phyloP scores from a whole-genome alignment of 2,113 vertebrate genomes.

The Martes martes region DNA sequence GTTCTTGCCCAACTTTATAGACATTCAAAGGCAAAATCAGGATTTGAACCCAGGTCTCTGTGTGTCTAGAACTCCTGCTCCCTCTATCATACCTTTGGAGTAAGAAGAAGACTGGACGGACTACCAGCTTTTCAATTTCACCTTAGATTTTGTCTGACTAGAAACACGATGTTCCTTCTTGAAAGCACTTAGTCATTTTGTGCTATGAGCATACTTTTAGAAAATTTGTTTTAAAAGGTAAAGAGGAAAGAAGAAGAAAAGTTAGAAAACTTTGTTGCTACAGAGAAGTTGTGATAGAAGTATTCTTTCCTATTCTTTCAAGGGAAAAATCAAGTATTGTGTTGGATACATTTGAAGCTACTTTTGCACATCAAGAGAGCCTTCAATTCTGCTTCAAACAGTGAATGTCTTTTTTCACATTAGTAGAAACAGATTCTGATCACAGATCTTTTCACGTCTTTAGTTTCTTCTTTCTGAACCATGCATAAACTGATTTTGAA shows the following conservation, averaged over 20 bases:
- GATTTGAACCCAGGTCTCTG: neutral
- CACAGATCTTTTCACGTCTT: neutral
- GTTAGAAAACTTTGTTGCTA: neutral
- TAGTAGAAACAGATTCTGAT: neutral
- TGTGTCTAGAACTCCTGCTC: neutral
- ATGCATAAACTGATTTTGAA: neutral
- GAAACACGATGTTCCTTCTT: neutral
- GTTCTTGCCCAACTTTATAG: neutral
- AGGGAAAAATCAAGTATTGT: slow-evolving; percentile 25
- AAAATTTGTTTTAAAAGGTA: neutral
- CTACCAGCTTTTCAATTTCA: neutral
- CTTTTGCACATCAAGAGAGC: slow-evolving; percentile 16
- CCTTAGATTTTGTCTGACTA: neutral
- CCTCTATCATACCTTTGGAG: no score
- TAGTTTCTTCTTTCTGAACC: neutral
- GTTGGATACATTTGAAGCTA: neutral
- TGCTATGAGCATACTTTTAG: neutral
- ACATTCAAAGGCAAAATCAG: neutral
- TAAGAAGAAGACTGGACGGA: neutral
- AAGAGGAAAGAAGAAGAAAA: slow-evolving; percentile 23
- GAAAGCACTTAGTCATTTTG: neutral
- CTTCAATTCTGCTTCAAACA: slow-evolving; percentile 4
- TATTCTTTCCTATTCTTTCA: neutral
- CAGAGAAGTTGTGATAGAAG: neutral
- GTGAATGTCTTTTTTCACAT: neutral